A percentile compares a stretch with the other conserved stretches of the same genome.
Conservation (phyloP, 2,797 vertebrate genomes). For the Toxotes lorentzi region DNA sequence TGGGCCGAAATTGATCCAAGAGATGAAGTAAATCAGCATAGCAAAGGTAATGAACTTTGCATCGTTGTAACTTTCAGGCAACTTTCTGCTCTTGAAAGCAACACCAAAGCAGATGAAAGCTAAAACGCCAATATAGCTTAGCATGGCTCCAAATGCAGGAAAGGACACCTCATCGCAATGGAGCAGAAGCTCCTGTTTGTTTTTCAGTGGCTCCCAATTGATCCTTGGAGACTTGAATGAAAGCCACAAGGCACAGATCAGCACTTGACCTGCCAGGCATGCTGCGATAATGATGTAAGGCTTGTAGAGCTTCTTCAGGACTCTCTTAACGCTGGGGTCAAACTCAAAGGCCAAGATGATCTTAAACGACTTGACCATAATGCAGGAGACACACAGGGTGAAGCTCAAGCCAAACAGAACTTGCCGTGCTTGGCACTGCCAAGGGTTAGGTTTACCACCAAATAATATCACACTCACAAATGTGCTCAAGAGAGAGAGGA, state of each 20-base stretch:
- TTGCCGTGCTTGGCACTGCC: constrained; percentile 25
- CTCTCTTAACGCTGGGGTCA: constrained; percentile 17
- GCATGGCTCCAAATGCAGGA: constrained; percentile 25
- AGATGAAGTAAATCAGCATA: constrained; percentile 52
- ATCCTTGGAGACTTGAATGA: fast-evolving
- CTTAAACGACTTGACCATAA: constrained; percentile 54
- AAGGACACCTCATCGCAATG: background rate
- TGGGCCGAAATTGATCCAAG: constrained; percentile 43
- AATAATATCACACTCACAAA: constrained; percentile 47
- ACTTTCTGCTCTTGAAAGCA: constrained; percentile 49
- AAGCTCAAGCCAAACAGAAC: constrained; percentile 47
- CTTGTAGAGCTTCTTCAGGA: constrained; percentile 42
- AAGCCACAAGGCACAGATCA: constrained; percentile 37
- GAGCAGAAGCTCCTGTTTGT: background rate
- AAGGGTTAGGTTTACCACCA: background rate
- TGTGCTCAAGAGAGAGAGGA: constrained; percentile 37
- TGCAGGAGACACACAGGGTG: constrained; percentile 47
- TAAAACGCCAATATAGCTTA: constrained; percentile 29
- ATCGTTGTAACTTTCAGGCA: constrained; percentile 48
- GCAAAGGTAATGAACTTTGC: constrained; percentile 58
- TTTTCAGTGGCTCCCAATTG: fast-evolving
- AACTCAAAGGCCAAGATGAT: constrained; percentile 56
- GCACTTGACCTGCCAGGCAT: constrained; percentile 33
- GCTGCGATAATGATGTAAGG: constrained; percentile 42
- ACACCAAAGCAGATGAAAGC: constrained; percentile 43